Base-by-base conservation (phyloP, 30 jellyfish, hydroid and myxozoan species). In the Clytia hemisphaerica region DNA sequence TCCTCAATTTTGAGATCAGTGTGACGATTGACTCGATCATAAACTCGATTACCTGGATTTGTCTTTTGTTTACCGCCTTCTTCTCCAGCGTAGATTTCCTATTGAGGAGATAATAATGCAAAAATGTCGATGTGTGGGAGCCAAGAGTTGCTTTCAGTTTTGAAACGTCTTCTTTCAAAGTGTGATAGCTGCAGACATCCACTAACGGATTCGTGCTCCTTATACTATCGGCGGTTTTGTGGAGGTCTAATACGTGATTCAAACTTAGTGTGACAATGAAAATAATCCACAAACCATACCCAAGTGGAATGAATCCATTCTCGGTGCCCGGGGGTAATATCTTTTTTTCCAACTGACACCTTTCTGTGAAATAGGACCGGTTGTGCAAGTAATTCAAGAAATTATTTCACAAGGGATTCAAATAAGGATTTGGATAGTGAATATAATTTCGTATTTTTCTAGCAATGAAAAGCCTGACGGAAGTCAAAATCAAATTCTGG, bases 1-100 rank as follows among this genome's bases (percentile, higher is more conserved):
- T 45, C 66, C 32, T 83, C 95, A n/a, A 81, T 35, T 29, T 82
- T 55, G 0, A 91, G 67, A 55, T 83, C 95, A 65, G 75, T 65
- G 58, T 83, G 95, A 40, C 75, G 91, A 70, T 61, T 83, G 1
- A 83, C 29, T 46, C 44, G 80, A 0, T 83, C 95, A 66, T 75
- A n/a, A n/a, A n/a, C 67, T n/a, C 76, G 45, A 37, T 73, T 83
- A 19, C 83, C 37, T 4, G 79, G 86, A n/a, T n/a, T n/a, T n/a
- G n/a, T n/a, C 18, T 79, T 76, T 58, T 73, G 82, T 55, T 83
- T 91, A 0, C 38, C 50, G 40, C 75, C 95, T 69, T 83, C 95
- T 36, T 72, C 75, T 25, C 84, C 95, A 49, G 91, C 74, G 38
- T 83, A 83, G 28, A 83, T 91, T 74, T 83, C 95, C 95, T 82